Evolutionary conservation across 2,113 vertebrate genomes (phyloP).

Genomic region (Carassius carassius): DNA sequence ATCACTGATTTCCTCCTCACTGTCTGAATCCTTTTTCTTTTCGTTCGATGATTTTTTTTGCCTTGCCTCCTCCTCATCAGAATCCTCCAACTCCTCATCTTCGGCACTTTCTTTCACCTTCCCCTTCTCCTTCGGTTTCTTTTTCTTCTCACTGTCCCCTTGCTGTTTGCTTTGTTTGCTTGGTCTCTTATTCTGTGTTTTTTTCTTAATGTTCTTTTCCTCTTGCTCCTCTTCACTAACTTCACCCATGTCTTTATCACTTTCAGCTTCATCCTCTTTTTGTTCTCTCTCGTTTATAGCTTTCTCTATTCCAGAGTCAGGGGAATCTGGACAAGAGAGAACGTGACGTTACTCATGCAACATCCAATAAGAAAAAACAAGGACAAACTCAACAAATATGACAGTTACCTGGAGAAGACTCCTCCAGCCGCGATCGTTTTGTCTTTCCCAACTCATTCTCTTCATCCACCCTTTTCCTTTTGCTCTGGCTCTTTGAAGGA

Average conservation of each 20-base stretch:
- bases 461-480: conserved; percentile 68
- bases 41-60: not conserved
- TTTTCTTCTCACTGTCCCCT: conserved; percentile 4
- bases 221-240: conserved; percentile 39
- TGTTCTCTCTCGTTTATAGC: conserved; percentile 28
- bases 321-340: conserved; percentile 48
- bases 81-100: conserved; percentile 33
- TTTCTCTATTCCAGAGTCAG: conserved; percentile 61
- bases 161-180: conserved; percentile 15
- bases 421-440: conserved; percentile 47
- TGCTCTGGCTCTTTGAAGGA: conserved; percentile 50
- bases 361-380: not conserved
- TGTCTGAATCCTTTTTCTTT: conserved; percentile 34
- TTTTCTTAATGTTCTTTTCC: conserved; percentile 14
- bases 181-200: not conserved
- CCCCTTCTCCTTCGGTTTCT: conserved; percentile 40
- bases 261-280: conserved; percentile 30
- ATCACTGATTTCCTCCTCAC: not conserved
- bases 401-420: conserved; percentile 39
- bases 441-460: conserved; percentile 44
- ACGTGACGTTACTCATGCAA: not conserved
- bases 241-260: conserved; percentile 22
- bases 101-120: conserved; percentile 32
- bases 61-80: conserved; percentile 41
- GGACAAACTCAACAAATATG: not conserved